These are phyloP conservation scores for Caenorhabditis sp. DNA, from an alignment of 2,888 invertebrate genomes.

Conservation along the genomic window DNA sequence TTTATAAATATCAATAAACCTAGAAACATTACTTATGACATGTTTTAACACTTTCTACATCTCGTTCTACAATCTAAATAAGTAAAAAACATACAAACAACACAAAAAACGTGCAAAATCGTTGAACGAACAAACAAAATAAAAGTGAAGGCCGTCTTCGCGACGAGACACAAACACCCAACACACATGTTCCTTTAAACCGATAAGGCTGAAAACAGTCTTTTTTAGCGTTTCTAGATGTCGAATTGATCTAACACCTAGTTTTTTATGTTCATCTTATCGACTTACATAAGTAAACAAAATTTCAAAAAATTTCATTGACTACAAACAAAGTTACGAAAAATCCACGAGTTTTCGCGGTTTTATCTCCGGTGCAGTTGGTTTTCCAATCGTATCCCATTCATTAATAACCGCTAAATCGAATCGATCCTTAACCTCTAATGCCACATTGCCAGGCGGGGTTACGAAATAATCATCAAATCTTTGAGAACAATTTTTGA, in stretches of 20 bases:
- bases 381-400: slow-evolving; percentile 46
- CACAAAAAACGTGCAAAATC: background rate
- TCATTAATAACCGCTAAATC: slow-evolving; percentile 48
- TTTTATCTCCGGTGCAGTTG: slow-evolving; percentile 23
- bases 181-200: slow-evolving; percentile 35
- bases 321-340: background rate
- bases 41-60: too few relatives aligned
- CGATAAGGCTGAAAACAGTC: background rate
- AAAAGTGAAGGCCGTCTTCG: slow-evolving; percentile 41
- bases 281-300: background rate
- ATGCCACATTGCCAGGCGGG: slow-evolving; percentile 54
- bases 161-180: slow-evolving; percentile 19
- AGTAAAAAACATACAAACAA: background rate
- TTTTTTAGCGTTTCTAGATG: background rate
- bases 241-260: background rate
- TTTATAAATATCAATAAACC: too few relatives aligned
- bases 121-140: slow-evolving; percentile 13
- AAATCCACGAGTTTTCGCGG: slow-evolving; percentile 4
- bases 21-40: background rate
- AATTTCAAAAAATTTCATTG: background rate
- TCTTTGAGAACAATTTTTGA: slow-evolving; percentile 37
- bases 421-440: slow-evolving; percentile 40
- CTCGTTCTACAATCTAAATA: too few relatives aligned
- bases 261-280: slow-evolving; percentile 8
- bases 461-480: slow-evolving; percentile 56